A percentile compares a stretch with the other conserved stretches of the same genome.
These are phyloP conservation scores for Pterobdella sp. DNA, from an alignment of 2,888 invertebrate species.

Conservation along the genomic window DNA sequence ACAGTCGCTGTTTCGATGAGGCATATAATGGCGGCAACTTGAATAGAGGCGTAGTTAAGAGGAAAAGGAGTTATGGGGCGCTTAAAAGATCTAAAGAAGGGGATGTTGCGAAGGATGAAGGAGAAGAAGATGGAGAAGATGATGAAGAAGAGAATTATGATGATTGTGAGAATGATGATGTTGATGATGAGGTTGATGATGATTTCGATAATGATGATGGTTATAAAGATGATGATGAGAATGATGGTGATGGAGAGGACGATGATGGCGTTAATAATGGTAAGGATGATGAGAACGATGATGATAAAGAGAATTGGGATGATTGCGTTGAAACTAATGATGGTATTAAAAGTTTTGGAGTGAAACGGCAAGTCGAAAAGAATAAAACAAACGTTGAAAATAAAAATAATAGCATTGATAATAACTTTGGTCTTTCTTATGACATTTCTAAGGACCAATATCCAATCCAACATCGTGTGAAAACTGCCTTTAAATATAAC, in stretches of 20 bases:
- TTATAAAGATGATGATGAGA: constrained; percentile 15
- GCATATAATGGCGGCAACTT: neutral
- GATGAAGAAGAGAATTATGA: constrained; percentile 12
- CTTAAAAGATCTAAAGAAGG: neutral
- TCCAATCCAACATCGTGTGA: too few species aligned
- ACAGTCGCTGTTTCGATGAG: constrained; percentile 23
- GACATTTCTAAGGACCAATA: too few species aligned
- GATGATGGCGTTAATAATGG: constrained; percentile 16
- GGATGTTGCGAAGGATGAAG: constrained; percentile 4
- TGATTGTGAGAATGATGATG: constrained; percentile 15
- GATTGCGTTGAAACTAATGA: constrained; percentile 15
- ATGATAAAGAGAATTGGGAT: constrained; percentile 19
- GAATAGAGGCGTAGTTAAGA: neutral
- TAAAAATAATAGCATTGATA: neutral
- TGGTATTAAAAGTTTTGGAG: neutral
- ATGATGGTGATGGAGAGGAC: constrained; percentile 6
- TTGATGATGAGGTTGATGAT: constrained; percentile 20
- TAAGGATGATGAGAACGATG: constrained; percentile 15
- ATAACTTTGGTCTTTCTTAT: neutral
- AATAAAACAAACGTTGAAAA: neutral
- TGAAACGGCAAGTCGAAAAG: neutral
- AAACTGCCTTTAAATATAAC: too few species aligned
- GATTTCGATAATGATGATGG: constrained; percentile 14
- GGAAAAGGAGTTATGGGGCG: neutral
- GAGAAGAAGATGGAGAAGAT: constrained; percentile 14